These are phyloP conservation scores for Caenorhabditis elegans DNA, from an alignment of 1,140 invertebrate genomes.

Conservation along the genomic window DNA sequence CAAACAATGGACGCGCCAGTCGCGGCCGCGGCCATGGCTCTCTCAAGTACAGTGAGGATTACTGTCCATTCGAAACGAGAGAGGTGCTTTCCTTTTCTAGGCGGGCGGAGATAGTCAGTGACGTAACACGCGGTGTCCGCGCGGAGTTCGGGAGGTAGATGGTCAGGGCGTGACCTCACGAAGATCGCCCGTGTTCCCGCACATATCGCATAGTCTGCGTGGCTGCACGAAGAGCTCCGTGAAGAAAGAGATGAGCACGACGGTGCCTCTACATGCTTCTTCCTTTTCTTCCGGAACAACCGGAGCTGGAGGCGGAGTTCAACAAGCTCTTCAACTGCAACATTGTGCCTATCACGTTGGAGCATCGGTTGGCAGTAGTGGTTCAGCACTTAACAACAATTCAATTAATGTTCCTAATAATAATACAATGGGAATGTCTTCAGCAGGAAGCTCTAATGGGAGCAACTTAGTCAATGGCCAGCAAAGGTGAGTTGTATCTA, in stretches of 20 bases:
- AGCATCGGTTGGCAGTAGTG: conserved; percentile 16
- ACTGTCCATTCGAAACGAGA: not conserved
- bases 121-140: conserved; percentile 29
- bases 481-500: not conserved
- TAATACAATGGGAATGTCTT: conserved; percentile 12
- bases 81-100: conserved; percentile 5
- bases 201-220: not conserved
- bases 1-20: conserved; percentile 32
- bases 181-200: not conserved
- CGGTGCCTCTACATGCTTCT: not conserved
- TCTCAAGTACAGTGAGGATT: conserved; percentile 29
- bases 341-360: conserved; percentile 13
- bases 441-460: not conserved
- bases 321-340: conserved; percentile 28
- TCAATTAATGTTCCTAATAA: conserved; percentile 10
- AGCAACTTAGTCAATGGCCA: not conserved
- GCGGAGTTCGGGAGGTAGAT: not conserved
- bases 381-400: not conserved
- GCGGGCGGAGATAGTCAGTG: conserved; percentile 10
- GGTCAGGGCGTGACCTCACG: conserved; percentile 24
- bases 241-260: conserved; percentile 26
- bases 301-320: conserved; percentile 18
- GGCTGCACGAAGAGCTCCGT: conserved; percentile 23
- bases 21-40: conserved; percentile 19
- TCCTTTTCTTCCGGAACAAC: conserved; percentile 18